phyloP scores from a whole-genome alignment of 2,797 vertebrate species.

The Hyperoplus lanceolatus region DNA sequence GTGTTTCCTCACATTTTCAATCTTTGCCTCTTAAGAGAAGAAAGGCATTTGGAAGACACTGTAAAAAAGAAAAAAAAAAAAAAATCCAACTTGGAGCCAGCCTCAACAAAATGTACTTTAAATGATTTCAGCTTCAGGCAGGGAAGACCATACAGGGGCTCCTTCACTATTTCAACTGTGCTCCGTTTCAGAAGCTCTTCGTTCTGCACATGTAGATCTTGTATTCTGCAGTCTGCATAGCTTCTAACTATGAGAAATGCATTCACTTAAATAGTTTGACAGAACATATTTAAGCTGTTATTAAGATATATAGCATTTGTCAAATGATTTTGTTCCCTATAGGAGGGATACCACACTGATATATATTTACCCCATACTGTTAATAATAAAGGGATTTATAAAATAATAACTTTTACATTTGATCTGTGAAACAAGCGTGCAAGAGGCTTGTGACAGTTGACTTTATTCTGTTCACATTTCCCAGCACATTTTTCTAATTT shows the following conservation, averaged over 20 bases:
- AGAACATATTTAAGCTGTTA: slow-evolving; percentile 31
- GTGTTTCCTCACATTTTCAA: slow-evolving; percentile 17
- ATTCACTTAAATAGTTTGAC: slow-evolving; percentile 34
- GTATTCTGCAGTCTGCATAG: slow-evolving; percentile 10
- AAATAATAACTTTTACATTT: slow-evolving; percentile 33
- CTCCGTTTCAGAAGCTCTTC: slow-evolving; percentile 33
- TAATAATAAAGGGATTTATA: slow-evolving; percentile 28
- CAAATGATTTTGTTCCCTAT: slow-evolving; percentile 8
- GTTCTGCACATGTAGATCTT: slow-evolving; percentile 10
- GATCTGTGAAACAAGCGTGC: slow-evolving; percentile 15
- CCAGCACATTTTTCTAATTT: slow-evolving; percentile 44
- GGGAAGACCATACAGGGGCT: not conserved
- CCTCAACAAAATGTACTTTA: slow-evolving; percentile 1
- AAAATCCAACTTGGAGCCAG: not conserved
- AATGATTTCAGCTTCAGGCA: slow-evolving; percentile 31
- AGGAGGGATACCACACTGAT: not conserved
- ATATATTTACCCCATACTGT: slow-evolving; percentile 26
- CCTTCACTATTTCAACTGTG: slow-evolving; percentile 21
- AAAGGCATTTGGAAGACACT: slow-evolving; percentile 13
- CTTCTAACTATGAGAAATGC: slow-evolving; percentile 24
- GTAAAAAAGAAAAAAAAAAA: slow-evolving; percentile 3
- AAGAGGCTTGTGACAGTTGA: slow-evolving; percentile 24
- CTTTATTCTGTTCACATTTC: slow-evolving; percentile 16
- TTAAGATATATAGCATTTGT: slow-evolving; percentile 34
- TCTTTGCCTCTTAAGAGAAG: not conserved